Evolutionary conservation across 2,888 invertebrate species (phyloP).

Genomic region (Calephelis perditalis): DNA sequence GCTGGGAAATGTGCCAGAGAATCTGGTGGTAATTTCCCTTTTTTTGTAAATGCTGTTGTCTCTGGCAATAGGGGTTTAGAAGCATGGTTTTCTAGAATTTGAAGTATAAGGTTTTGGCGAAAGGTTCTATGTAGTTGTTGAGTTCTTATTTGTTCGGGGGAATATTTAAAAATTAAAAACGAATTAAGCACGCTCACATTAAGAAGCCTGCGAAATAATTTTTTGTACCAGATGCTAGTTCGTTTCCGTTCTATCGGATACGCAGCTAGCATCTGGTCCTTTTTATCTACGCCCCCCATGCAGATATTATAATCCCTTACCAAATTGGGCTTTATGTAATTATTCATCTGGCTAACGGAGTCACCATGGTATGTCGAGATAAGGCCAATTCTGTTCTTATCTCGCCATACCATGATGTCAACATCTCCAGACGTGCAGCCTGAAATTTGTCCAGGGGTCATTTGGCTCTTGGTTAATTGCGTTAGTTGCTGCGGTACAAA

Average conservation of each 20-base stretch:
- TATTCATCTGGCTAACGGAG: neutral
- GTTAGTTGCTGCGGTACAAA: neutral
- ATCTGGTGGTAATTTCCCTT: too few relatives aligned
- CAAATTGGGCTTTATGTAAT: constrained; percentile 2
- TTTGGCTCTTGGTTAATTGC: neutral
- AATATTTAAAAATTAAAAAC: too few relatives aligned
- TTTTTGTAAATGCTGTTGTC: too few relatives aligned
- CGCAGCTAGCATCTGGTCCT: constrained; percentile 5
- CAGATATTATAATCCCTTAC: neutral
- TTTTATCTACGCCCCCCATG: neutral
- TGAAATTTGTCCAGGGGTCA: neutral
- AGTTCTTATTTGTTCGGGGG: too few relatives aligned
- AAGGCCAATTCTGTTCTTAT: neutral
- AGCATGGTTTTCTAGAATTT: too few relatives aligned
- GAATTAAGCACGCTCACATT: neutral
- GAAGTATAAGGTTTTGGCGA: too few relatives aligned
- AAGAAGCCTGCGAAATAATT: constrained; percentile 3
- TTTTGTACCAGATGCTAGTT: constrained; percentile 9
- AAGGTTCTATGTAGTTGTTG: too few relatives aligned
- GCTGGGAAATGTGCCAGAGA: too few relatives aligned
- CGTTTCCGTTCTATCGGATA: constrained; percentile 9
- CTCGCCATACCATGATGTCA: constrained; percentile 2
- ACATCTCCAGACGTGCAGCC: constrained; percentile 8
- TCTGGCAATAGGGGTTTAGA: too few relatives aligned
- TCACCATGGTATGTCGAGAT: neutral